Evolutionary conservation across 1,140 invertebrate genomes (phyloP).

Genomic region (Drosophila bocki): DNA sequence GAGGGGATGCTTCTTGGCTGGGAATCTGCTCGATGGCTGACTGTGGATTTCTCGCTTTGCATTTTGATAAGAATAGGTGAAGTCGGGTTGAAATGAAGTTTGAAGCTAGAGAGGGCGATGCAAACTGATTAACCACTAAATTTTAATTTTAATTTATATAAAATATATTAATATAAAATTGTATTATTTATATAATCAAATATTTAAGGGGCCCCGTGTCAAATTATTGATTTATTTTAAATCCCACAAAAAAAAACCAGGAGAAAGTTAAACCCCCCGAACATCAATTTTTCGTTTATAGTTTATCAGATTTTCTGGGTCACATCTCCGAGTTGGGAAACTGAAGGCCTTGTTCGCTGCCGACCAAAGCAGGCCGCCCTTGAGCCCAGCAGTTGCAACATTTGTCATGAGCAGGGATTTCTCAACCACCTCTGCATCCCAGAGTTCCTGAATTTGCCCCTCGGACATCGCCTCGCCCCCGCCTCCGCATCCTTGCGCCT

Average conservation of each 20-base stretch:
- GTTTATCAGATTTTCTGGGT: slow-evolving; percentile 2
- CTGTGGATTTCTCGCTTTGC: slow-evolving; percentile 10
- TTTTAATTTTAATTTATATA: background rate
- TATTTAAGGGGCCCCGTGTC: too few species aligned
- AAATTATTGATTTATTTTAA: background rate
- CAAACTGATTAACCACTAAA: background rate
- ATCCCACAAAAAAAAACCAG: background rate
- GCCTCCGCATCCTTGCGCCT: background rate
- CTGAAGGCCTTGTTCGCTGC: background rate
- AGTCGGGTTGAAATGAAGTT: background rate
- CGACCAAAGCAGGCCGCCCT: slow-evolving; percentile 21
- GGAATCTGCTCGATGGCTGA: slow-evolving; percentile 5
- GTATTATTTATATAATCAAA: background rate
- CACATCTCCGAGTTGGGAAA: background rate
- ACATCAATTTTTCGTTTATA: slow-evolving; percentile 9
- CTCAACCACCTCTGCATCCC: slow-evolving; percentile 10
- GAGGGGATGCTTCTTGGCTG: background rate
- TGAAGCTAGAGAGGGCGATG: background rate
- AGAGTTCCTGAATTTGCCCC: background rate
- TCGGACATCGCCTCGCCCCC: background rate
- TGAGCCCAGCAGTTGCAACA: slow-evolving; percentile 43
- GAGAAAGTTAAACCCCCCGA: background rate
- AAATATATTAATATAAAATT: background rate
- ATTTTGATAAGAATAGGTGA: slow-evolving; percentile 52
- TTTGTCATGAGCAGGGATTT: slow-evolving; percentile 66